Percentiles rank a stretch among this genome's conserved stretches.
These are phyloP conservation scores for Sebastes reedi DNA, from an alignment of 2,797 vertebrate genomes.

Conservation along the genomic window DNA sequence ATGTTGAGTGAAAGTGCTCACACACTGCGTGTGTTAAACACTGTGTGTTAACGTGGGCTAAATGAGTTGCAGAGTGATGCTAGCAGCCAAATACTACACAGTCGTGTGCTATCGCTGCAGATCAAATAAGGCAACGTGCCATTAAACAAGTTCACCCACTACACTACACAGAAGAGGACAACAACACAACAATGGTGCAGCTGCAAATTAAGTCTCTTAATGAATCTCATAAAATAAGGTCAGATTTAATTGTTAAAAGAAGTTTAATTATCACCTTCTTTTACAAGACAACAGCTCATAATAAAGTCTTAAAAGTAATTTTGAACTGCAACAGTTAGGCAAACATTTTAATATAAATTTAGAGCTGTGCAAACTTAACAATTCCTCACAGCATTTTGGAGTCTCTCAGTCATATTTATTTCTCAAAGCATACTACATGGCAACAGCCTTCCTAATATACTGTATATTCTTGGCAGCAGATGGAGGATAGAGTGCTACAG, in stretches of 20 bases:
- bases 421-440: neutral
- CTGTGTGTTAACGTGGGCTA: slow-evolving; percentile 52
- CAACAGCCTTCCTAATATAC: neutral
- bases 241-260: neutral
- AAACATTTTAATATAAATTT: neutral
- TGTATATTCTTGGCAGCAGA: neutral
- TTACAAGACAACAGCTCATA: neutral
- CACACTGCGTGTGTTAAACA: slow-evolving; percentile 20
- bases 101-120: slow-evolving; percentile 18
- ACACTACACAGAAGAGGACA: slow-evolving; percentile 2
- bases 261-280: neutral
- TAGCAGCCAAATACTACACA: slow-evolving; percentile 53
- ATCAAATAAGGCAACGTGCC: slow-evolving; percentile 50
- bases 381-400: neutral
- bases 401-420: neutral
- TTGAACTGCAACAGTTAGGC: neutral
- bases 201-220: neutral
- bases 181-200: slow-evolving; percentile 5
- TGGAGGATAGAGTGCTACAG: neutral
- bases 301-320: neutral
- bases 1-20: slow-evolving; percentile 59
- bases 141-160: slow-evolving; percentile 27
- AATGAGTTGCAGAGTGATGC: slow-evolving; percentile 58
- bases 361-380: neutral
- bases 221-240: neutral